Conservation (phyloP, 1,140 invertebrate species). For the Drosophila grimshawi region DNA sequence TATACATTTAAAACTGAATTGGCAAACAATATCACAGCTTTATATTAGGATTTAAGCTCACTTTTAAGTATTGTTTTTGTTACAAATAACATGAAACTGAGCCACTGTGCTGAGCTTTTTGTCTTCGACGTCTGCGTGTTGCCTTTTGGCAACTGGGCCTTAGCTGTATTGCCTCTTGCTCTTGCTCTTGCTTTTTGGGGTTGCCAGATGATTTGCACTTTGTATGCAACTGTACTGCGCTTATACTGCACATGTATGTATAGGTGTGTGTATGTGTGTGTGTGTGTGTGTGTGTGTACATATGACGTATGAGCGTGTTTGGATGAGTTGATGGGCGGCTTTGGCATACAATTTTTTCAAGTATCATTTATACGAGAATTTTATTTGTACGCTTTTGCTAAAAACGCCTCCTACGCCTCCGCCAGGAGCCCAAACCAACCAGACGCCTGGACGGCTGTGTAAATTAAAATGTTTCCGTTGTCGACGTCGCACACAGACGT, state of each 20-base stretch:
- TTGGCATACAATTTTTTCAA: conserved; percentile 69
- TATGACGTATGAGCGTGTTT: not conserved
- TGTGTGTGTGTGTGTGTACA: conserved; percentile 1
- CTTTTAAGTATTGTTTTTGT: no score
- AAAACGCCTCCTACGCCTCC: conserved; percentile 33
- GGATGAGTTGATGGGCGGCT: conserved; percentile 16
- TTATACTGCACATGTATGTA: not conserved
- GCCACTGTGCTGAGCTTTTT: conserved; percentile 16
- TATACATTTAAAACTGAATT: no score
- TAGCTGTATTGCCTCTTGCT: conserved; percentile 12
- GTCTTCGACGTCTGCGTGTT: conserved; percentile 22
- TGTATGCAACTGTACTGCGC: conserved; percentile 65
- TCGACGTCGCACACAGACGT: conserved; percentile 36
- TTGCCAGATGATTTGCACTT: conserved; percentile 61
- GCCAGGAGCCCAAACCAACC: conserved; percentile 27
- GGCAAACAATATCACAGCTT: no score
- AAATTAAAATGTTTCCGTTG: conserved; percentile 80
- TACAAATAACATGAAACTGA: not conserved
- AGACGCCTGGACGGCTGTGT: conserved; percentile 53
- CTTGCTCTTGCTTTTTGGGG: conserved; percentile 29
- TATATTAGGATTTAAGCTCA: no score
- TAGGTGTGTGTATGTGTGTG: not conserved
- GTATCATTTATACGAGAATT: conserved; percentile 68
- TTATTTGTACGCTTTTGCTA: conserved; percentile 51
- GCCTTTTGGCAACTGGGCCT: conserved; percentile 12